Evolutionary conservation across 2,888 invertebrate species (phyloP).

Genomic region (Hypomecis punctinalis): DNA sequence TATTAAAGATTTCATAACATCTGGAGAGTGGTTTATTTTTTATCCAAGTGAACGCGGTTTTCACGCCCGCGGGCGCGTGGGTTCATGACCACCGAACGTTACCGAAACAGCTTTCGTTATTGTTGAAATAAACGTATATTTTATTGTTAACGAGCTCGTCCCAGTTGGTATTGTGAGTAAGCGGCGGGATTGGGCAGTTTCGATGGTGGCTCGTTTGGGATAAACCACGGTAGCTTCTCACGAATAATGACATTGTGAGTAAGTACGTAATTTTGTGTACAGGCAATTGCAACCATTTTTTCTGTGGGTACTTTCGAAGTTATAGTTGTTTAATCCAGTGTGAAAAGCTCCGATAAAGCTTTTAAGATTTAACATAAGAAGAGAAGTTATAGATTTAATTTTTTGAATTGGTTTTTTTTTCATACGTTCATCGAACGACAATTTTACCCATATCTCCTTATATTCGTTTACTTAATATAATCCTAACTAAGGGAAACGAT

Average conservation of each 20-base stretch:
- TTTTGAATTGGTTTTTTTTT: too few relatives aligned
- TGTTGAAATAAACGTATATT: slow-evolving; percentile 41
- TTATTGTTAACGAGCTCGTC: slow-evolving; percentile 33
- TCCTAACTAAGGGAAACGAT: too few relatives aligned
- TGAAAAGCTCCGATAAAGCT: too few relatives aligned
- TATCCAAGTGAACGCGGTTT: slow-evolving; percentile 23
- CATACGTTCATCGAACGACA: too few relatives aligned
- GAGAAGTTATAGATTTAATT: too few relatives aligned
- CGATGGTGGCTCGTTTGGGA: slow-evolving; percentile 10
- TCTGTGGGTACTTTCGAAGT: too few relatives aligned
- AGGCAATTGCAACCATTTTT: too few relatives aligned
- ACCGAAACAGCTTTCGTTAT: slow-evolving; percentile 48
- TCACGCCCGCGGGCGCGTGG: slow-evolving; percentile 43
- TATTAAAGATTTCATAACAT: slow-evolving; percentile 40
- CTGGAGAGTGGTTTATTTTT: slow-evolving; percentile 38
- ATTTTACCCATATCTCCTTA: too few relatives aligned
- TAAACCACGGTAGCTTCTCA: slow-evolving; percentile 3
- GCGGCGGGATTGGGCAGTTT: neutral
- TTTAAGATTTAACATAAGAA: too few relatives aligned
- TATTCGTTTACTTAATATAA: too few relatives aligned
- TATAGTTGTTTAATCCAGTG: too few relatives aligned
- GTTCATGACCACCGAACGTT: slow-evolving; percentile 45
- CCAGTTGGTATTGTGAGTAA: slow-evolving; percentile 20
- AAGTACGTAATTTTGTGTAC: too few relatives aligned
- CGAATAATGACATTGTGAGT: neutral